These are phyloP conservation scores for Plebejus argus DNA, from an alignment of 2,888 invertebrate genomes.

Conservation along the genomic window DNA sequence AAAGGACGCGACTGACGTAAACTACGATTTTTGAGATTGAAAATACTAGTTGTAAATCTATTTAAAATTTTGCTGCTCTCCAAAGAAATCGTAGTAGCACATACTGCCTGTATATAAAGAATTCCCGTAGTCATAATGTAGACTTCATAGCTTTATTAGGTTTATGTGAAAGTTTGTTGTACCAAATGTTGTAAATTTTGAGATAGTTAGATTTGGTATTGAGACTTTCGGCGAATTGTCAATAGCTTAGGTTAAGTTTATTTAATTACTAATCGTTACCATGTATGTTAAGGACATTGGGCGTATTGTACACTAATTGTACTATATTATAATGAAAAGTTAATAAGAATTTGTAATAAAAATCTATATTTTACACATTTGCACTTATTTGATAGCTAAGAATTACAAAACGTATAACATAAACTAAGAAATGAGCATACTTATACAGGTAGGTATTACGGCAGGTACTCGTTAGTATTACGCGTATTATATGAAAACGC, in stretches of 20 bases:
- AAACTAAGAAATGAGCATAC: neutral
- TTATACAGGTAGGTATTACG: neutral
- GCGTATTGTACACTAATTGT: conserved; percentile 63
- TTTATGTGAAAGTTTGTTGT: conserved; percentile 70
- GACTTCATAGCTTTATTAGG: conserved; percentile 75
- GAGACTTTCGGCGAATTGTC: conserved; percentile 74
- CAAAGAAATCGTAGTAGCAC: conserved; percentile 38
- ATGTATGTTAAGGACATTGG: conserved; percentile 55
- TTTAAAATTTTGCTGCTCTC: conserved; percentile 30
- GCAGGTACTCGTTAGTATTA: neutral
- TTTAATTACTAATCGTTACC: conserved; percentile 73
- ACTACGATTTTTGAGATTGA: conserved; percentile 39
- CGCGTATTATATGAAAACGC: neutral
- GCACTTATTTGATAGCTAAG: conserved; percentile 20
- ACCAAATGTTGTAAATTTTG: conserved; percentile 78
- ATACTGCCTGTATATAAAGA: conserved; percentile 54
- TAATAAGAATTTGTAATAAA: conserved; percentile 66
- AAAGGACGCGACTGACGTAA: conserved; percentile 39
- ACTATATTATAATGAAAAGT: conserved; percentile 46
- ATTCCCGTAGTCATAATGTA: conserved; percentile 72
- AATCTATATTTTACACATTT: conserved; percentile 24
- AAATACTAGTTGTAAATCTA: conserved; percentile 22
- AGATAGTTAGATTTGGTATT: conserved; percentile 72
- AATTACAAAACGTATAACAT: neutral
- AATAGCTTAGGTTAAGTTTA: conserved; percentile 63